Evolutionary conservation across 2,888 invertebrate species (phyloP).

Genomic region (Zhuqinia jingwanae): DNA sequence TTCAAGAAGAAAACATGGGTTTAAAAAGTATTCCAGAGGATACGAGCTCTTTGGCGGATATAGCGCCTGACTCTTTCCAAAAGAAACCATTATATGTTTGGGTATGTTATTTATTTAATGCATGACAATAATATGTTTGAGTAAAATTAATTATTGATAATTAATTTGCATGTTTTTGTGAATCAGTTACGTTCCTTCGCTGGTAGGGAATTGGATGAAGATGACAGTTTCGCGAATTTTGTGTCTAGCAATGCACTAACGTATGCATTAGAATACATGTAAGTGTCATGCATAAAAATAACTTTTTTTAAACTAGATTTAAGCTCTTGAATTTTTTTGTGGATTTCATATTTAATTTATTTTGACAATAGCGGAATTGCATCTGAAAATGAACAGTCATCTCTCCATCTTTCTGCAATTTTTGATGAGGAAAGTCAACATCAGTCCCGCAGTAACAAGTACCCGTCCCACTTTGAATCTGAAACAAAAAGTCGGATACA

Average conservation of each 20-base stretch:
- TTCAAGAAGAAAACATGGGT: conserved; percentile 49
- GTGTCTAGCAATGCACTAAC: conserved; percentile 78
- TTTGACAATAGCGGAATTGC: conserved; percentile 73
- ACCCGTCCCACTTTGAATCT: conserved; percentile 78
- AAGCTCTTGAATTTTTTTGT: too few species aligned
- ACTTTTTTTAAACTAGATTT: too few species aligned
- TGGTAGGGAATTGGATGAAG: conserved; percentile 75
- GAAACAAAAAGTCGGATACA: conserved; percentile 78
- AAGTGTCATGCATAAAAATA: conserved; percentile 56
- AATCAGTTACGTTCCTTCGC: conserved; percentile 76
- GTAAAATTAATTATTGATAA: too few species aligned
- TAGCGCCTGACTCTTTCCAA: conserved; percentile 66
- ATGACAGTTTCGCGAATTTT: conserved; percentile 77
- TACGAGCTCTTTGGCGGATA: conserved; percentile 35
- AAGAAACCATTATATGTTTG: conserved; percentile 76
- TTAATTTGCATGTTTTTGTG: not conserved
- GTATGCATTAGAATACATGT: conserved; percentile 79
- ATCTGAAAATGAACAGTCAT: conserved; percentile 78
- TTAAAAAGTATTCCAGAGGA: conserved; percentile 62
- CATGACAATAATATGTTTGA: not conserved
- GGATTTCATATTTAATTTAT: too few species aligned
- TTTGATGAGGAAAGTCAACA: conserved; percentile 78
- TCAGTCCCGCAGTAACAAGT: conserved; percentile 73
- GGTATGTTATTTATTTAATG: too few species aligned
- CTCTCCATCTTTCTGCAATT: conserved; percentile 79